Evolutionary conservation across 2,888 invertebrate species (phyloP).

Genomic region (Bombylius discolor): DNA sequence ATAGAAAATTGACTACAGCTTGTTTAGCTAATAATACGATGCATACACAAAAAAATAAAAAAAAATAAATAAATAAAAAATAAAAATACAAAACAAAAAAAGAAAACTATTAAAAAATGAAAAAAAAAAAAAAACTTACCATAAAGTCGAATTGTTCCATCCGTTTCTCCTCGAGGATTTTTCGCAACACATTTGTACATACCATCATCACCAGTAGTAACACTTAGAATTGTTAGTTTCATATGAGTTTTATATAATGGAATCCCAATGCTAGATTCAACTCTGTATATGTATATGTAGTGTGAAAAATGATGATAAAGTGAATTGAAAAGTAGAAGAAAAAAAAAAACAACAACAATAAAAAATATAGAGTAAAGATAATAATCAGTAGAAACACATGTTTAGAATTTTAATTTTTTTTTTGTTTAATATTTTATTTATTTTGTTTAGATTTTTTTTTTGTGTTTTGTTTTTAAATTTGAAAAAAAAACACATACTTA

Average conservation of each 20-base stretch:
- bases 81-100: not conserved
- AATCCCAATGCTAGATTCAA: constrained; percentile 51
- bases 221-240: constrained; percentile 66
- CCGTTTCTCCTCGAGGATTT: constrained; percentile 81
- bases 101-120: no score
- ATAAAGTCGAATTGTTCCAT: constrained; percentile 76
- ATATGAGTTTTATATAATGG: constrained; percentile 79
- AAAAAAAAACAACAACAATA: not conserved
- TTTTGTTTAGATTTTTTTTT: not conserved
- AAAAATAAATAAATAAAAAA: no score
- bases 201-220: constrained; percentile 68
- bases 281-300: constrained; percentile 20
- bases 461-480: not conserved
- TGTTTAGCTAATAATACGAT: no score
- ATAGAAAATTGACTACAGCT: no score
- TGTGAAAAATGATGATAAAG: no score
- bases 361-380: not conserved
- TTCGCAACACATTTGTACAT: constrained; percentile 75
- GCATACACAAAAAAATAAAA: no score
- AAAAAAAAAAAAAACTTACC: constrained; percentile 42
- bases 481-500: constrained; percentile 34
- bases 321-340: not conserved
- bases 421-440: not conserved
- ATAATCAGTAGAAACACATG: not conserved
- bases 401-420: not conserved